Base-by-base conservation (phyloP, 2,888 invertebrate genomes). In the Drosophila pullipes region DNA sequence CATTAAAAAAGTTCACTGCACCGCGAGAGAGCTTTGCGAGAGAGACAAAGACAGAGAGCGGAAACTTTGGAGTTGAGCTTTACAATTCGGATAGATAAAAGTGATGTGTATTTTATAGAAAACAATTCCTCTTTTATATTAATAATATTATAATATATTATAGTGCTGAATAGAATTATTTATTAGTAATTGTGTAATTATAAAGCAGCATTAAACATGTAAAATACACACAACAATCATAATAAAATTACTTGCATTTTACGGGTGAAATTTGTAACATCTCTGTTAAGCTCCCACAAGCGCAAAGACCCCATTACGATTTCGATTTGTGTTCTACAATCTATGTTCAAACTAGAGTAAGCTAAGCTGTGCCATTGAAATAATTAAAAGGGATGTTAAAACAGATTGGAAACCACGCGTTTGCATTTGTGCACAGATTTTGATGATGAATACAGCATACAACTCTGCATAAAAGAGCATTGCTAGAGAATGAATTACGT, bases 1-100 rank as follows among this genome's bases (percentile, higher is more conserved):
- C 60, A 63, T 76, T 70, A 52, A 55, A 72, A 25, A 82, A 58
- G 65, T 62, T 57, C 50, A 63, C 41, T 73, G 73, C 55, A 57
- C 64, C n/a, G 22, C n/a, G 5, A 25, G 28, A 35, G 39, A 50
- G 37, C 44, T 69, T 60, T 39, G 22, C 9, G 5, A 37, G 47
- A 35, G n/a, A 44, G 33, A 11, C 35, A 37, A 25, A 37, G 22
- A 55, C 1, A 3, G 39, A 39, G 39, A 30, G 18, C 35, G 35
- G 11, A 18, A n/a, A 41, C 39, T 30, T 57, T 55, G 33, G 16
- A 53, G 53, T 9, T 33, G 31, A 33, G 53, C 47, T 47, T 47
- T 47, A 47, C 16, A 47, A 47, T 47, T 16, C 25, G 47, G 25
- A 47, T 16, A 47, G 47, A 47, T 47, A 25, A 47, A 47, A 47